These are phyloP conservation scores for Karalla daura DNA, from an alignment of 2,797 vertebrate genomes.

Conservation along the genomic window DNA sequence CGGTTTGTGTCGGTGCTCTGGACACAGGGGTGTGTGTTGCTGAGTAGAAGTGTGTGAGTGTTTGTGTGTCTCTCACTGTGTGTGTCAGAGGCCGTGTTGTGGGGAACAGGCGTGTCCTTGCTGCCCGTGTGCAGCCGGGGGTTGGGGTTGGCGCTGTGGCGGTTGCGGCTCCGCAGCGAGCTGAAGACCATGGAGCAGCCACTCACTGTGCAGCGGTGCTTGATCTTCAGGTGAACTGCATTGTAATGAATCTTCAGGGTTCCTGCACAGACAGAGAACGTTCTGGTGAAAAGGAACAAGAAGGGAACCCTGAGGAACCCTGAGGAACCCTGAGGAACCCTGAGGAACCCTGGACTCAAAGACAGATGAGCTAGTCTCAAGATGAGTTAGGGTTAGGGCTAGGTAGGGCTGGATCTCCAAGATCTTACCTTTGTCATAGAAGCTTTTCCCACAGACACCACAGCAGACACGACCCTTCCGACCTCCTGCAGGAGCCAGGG, in stretches of 20 bases:
- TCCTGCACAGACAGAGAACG: conserved; percentile 68
- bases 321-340: not conserved
- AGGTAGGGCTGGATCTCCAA: too few relatives aligned
- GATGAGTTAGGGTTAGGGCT: too few relatives aligned
- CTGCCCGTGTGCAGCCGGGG: conserved; percentile 78
- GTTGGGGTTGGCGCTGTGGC: conserved; percentile 96
- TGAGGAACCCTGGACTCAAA: not conserved
- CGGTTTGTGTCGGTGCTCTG: too few relatives aligned
- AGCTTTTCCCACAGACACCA: conserved; percentile 92
- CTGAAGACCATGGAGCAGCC: conserved; percentile 97
- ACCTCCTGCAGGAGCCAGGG: conserved; percentile 77
- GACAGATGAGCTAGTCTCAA: not conserved
- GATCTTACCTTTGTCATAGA: conserved; percentile 94
- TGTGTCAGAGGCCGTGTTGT: not conserved
- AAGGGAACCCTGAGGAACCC: too few relatives aligned
- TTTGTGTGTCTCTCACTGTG: not conserved
- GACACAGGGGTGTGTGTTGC: not conserved
- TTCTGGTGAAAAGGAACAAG: not conserved
- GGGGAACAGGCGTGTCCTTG: too few relatives aligned
- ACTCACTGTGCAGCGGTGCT: conserved; percentile 92
- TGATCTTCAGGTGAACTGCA: conserved; percentile 96
- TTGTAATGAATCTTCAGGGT: conserved; percentile 99
- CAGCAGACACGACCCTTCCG: conserved; percentile 92
- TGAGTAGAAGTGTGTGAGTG: not conserved
- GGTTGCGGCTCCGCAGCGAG: conserved; percentile 93